Evolutionary conservation across 2,888 invertebrate species (phyloP), one percentile per base, ranked within the genome.

Genomic region (Ophonus ardosiacus): DNA sequence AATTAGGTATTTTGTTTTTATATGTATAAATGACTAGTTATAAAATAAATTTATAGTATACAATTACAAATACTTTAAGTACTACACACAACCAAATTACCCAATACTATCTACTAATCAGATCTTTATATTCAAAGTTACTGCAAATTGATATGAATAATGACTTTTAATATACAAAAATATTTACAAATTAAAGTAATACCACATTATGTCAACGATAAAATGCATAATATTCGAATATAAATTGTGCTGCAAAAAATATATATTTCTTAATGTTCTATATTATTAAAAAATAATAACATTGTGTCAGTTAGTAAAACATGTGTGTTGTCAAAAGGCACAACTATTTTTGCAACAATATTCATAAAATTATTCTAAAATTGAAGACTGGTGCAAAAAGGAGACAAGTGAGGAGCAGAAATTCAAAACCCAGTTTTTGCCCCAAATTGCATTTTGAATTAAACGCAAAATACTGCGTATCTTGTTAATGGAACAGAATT

Each of bases 311-410:
- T 59, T 71, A 61, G 40, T 78, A 31, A 65, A 84, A 84, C 43
- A 83, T 24, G 61, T 84, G 84, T 84, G 59, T 76, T 84, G 63
- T 83, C 83, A 83, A 84, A 84, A 84, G 84, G 84, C 84, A 84
- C 84, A 84, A 84, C 84, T 84, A 84, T 84, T 84, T 51, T 84
- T 78, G 83, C 83, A 76, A 76, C 78, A 84, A 63, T 78, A 74
- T 56, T 57, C 40, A 57, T 78, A 57, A 57, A 21, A 43, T 74
- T 68, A 38, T 68, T 68, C 38, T 68, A 68, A 68, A 38, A 68
- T n/a, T n/a, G n/a, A n/a, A n/a, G n/a, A n/a, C n/a, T n/a, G n/a
- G n/a, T n/a, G n/a, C n/a, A n/a, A n/a, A n/a, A n/a, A n/a, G n/a
- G n/a, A n/a, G n/a, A n/a, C n/a, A n/a, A n/a, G n/a, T n/a, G n/a